Conservation (phyloP, 2,888 invertebrate species). For the Amphiduros pacificus region DNA sequence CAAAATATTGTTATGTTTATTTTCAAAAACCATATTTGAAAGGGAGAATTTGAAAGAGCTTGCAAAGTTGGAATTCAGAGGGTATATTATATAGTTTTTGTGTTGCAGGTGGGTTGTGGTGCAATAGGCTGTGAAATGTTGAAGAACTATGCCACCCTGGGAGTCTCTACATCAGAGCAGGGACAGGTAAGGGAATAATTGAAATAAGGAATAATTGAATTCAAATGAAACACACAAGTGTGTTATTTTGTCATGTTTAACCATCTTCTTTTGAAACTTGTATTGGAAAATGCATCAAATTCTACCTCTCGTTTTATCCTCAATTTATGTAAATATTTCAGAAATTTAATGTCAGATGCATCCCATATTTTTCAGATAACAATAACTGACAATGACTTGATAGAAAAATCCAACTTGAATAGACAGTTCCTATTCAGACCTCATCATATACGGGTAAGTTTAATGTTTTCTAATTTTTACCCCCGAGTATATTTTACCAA, state of each 20-base stretch:
- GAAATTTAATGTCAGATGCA: neutral
- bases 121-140: slow-evolving; percentile 61
- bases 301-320: neutral
- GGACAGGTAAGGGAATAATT: slow-evolving; percentile 33
- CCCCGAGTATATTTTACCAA: too few relatives aligned
- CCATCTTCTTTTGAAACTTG: too few relatives aligned
- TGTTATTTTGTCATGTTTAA: too few relatives aligned
- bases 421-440: slow-evolving; percentile 60
- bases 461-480: too few relatives aligned
- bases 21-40: too few relatives aligned
- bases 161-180: slow-evolving; percentile 38
- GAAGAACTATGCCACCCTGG: slow-evolving; percentile 59
- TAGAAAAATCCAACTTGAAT: slow-evolving; percentile 60
- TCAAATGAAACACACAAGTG: too few relatives aligned
- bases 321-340: neutral
- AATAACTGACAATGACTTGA: slow-evolving; percentile 60
- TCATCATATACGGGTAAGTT: slow-evolving; percentile 53
- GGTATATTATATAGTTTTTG: neutral
- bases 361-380: slow-evolving; percentile 37
- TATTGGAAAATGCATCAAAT: neutral
- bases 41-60: too few relatives aligned
- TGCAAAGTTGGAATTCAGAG: neutral
- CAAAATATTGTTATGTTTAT: too few relatives aligned
- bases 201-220: neutral
- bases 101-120: slow-evolving; percentile 57